A percentile compares a stretch with the other conserved stretches of the same genome.
Evolutionary conservation across 2,888 invertebrate genomes (phyloP).

Genomic region (Eueremaeus valkanovi): DNA sequence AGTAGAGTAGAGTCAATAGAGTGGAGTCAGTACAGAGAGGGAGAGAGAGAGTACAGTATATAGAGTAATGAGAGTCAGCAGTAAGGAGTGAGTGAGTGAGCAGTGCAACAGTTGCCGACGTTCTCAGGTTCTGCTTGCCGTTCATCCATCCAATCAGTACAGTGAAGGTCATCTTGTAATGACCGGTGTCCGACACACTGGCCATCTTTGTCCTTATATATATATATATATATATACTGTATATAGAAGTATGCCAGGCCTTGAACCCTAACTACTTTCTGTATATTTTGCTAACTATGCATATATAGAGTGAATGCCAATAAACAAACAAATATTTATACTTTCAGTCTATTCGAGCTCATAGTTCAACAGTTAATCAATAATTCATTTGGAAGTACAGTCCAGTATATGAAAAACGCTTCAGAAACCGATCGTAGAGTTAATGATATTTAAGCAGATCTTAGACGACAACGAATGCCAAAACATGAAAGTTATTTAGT

Average conservation of each 20-base stretch:
- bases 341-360: constrained; percentile 11
- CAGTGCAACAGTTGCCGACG: no score
- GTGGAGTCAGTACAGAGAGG: no score
- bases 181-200: not conserved
- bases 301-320: not conserved
- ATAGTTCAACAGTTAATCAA: constrained; percentile 28
- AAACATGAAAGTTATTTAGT: not conserved
- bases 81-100: no score
- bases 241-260: not conserved
- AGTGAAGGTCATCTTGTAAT: constrained; percentile 15
- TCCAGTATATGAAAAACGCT: not conserved
- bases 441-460: not conserved
- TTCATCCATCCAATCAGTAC: not conserved
- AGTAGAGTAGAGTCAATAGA: no score
- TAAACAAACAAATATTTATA: constrained; percentile 32
- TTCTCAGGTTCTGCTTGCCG: not conserved
- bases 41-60: not conserved
- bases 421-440: not conserved
- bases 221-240: no score
- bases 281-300: constrained; percentile 30
- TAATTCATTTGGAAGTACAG: not conserved
- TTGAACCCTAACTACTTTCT: constrained; percentile 32
- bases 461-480: not conserved
- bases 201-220: constrained; percentile 13
- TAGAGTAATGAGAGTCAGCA: not conserved